A percentile compares a stretch with the other conserved stretches of the same genome.
Conservation (phyloP, 1,140 invertebrate species). For the Drosophila persimilis region DNA sequence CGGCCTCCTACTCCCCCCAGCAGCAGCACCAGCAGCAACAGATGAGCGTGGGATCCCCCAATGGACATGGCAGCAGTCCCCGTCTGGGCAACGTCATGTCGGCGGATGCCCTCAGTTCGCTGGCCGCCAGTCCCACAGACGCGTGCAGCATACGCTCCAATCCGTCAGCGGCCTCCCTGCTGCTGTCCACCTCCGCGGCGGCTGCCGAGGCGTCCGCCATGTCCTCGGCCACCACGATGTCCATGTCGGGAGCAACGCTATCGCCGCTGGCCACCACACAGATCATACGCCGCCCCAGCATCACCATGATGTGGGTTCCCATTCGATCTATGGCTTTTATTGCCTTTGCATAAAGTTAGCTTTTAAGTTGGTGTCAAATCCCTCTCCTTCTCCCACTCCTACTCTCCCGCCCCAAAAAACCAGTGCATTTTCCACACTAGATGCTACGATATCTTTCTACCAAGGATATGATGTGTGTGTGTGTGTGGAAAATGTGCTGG, state of each 20-base stretch:
- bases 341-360: constrained; percentile 36
- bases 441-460: too few species aligned
- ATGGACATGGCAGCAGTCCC: constrained; percentile 61
- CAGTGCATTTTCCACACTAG: too few species aligned
- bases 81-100: constrained; percentile 63
- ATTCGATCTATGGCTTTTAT: constrained; percentile 13
- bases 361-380: constrained; percentile 39
- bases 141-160: constrained; percentile 82
- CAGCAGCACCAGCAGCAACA: constrained; percentile 43
- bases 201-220: constrained; percentile 69
- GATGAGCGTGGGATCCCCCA: constrained; percentile 64
- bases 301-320: constrained; percentile 82
- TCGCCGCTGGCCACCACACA: constrained; percentile 81
- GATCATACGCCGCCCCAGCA: constrained; percentile 79
- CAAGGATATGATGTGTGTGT: too few species aligned
- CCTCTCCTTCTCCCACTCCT: constrained; percentile 3
- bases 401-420: too few species aligned
- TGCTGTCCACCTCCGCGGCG: constrained; percentile 71
- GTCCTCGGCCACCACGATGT: constrained; percentile 55
- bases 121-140: constrained; percentile 81
- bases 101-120: constrained; percentile 67
- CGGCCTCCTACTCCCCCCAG: constrained; percentile 1
- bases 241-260: constrained; percentile 68
- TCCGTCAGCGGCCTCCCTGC: constrained; percentile 79
- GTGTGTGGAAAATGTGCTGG: too few species aligned